phyloP scores from a whole-genome alignment of 35 echinoderm and acorn worm genomes.

The Eucidaris tribuloides region DNA sequence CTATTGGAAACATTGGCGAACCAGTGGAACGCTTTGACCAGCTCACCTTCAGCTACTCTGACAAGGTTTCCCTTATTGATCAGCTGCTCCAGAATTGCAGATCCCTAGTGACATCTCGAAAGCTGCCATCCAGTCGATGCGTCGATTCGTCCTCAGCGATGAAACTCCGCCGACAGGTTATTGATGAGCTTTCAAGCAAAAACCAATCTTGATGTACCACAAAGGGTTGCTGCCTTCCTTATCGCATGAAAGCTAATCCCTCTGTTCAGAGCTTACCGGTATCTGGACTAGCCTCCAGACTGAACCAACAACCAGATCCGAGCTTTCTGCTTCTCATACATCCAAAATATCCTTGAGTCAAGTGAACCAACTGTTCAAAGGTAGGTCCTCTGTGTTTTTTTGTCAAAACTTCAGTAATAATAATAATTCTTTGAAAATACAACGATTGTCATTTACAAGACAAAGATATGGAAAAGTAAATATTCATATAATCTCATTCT shows the following conservation, averaged over 20 bases:
- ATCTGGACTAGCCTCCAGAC: constrained; percentile 53
- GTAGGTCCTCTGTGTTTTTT: too few species aligned
- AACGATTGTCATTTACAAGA: too few species aligned
- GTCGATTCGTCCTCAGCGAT: constrained; percentile 71
- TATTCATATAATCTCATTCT: constrained; percentile 84
- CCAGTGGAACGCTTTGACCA: constrained; percentile 75
- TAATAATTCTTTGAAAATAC: too few species aligned
- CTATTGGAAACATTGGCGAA: constrained; percentile 94
- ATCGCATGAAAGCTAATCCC: constrained; percentile 74
- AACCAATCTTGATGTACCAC: constrained; percentile 44
- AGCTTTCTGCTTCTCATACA: constrained; percentile 85
- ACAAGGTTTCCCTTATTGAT: constrained; percentile 67
- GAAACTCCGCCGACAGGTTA: constrained; percentile 22
- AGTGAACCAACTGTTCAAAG: constrained; percentile 66
- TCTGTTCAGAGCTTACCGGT: constrained; percentile 34
- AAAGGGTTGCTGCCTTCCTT: constrained; percentile 73
- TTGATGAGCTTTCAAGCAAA: constrained; percentile 24
- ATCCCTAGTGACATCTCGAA: constrained; percentile 77
- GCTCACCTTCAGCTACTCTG: constrained; percentile 8
- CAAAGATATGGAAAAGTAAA: constrained; percentile 68
- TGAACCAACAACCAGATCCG: constrained; percentile 78
- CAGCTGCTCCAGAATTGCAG: constrained; percentile 54
- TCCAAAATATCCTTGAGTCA: constrained; percentile 81
- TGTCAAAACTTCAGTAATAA: too few species aligned
- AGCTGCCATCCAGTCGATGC: constrained; percentile 85